These are phyloP conservation scores for Rutpela maculata DNA, from an alignment of 2,888 invertebrate genomes.

Conservation along the genomic window DNA sequence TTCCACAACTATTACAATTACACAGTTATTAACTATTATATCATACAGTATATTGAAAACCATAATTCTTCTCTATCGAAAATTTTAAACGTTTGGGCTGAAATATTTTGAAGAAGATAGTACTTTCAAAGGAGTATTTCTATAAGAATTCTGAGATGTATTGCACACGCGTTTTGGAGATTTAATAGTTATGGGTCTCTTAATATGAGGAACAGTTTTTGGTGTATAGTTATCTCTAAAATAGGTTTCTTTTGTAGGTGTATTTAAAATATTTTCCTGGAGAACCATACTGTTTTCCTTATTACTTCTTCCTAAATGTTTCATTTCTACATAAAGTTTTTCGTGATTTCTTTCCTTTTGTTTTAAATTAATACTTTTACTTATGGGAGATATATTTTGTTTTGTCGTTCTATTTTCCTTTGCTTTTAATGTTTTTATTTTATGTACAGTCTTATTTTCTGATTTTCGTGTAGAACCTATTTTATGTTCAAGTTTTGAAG, in stretches of 20 bases:
- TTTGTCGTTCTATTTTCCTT: slow-evolving; percentile 65
- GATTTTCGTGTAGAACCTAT: slow-evolving; percentile 59
- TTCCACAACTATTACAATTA: background rate
- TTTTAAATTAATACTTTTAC: slow-evolving; percentile 55
- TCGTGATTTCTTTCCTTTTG: slow-evolving; percentile 60
- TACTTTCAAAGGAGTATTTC: slow-evolving; percentile 76
- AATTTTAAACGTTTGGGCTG: slow-evolving; percentile 10
- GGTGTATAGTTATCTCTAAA: slow-evolving; percentile 50
- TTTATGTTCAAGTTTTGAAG: background rate
- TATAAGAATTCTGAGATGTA: slow-evolving; percentile 74
- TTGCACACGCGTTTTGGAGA: slow-evolving; percentile 77
- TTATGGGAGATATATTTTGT: slow-evolving; percentile 67
- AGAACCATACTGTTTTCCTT: slow-evolving; percentile 39
- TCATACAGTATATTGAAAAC: background rate
- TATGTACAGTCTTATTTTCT: background rate
- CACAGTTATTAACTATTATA: too few relatives aligned
- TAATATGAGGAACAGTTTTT: slow-evolving; percentile 77
- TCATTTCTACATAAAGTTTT: slow-evolving; percentile 54
- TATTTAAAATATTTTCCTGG: slow-evolving; percentile 26
- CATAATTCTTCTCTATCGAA: background rate
- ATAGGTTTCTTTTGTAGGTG: slow-evolving; percentile 38
- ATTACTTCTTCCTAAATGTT: slow-evolving; percentile 45
- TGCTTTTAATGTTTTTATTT: slow-evolving; percentile 64
- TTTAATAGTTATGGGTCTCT: slow-evolving; percentile 77
- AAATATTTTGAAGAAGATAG: slow-evolving; percentile 8